These are phyloP conservation scores for Corvus moneduloides DNA, from an alignment of 2,113 vertebrate genomes.

Conservation along the genomic window DNA sequence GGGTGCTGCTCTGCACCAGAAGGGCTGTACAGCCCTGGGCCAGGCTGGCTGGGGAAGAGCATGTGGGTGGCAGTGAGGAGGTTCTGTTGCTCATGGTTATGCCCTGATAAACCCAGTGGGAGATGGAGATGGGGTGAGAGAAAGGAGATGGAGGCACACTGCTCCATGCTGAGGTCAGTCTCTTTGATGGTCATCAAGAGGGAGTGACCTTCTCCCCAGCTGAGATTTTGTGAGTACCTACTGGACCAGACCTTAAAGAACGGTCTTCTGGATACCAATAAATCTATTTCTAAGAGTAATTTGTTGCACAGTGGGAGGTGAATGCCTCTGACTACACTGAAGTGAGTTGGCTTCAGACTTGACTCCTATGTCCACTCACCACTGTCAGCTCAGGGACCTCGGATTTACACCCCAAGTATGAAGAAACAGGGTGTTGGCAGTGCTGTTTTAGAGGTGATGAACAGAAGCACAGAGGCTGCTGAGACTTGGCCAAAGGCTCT, in stretches of 20 bases:
- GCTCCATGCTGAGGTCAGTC: background rate
- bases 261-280: background rate
- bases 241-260: background rate
- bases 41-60: background rate
- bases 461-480: background rate
- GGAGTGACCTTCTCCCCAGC: background rate
- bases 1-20: background rate
- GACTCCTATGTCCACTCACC: accelerated
- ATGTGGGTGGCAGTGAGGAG: background rate
- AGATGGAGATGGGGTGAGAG: background rate
- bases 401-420: background rate
- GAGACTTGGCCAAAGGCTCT: background rate
- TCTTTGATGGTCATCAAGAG: background rate
- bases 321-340: background rate
- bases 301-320: background rate
- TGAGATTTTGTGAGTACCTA: background rate
- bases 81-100: background rate
- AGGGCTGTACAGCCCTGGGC: background rate
- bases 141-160: background rate
- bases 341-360: background rate
- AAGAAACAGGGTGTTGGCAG: background rate
- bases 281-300: background rate
- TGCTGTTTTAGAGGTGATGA: background rate
- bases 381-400: background rate
- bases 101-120: background rate